Conservation (phyloP, 1,140 invertebrate species). For the Formica exsecta region DNA sequence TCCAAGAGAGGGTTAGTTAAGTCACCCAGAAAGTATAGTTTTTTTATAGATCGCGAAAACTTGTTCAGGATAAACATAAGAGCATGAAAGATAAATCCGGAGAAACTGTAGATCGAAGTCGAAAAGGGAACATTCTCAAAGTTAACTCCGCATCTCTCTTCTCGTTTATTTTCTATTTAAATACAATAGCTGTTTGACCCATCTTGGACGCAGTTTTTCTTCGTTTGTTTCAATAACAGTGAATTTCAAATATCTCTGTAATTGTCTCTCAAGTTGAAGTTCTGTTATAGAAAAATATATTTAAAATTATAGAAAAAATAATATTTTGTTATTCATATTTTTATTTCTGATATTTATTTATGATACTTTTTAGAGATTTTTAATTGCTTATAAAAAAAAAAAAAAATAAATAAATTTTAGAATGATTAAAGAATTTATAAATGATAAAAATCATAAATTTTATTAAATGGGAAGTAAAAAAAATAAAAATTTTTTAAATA, state of each 20-base stretch:
- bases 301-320: background rate
- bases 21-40: background rate
- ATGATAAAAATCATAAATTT: background rate
- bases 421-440: background rate
- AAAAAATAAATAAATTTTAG: background rate
- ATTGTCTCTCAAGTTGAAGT: conserved; percentile 13
- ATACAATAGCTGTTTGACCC: background rate
- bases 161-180: conserved; percentile 37
- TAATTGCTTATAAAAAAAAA: background rate
- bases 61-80: background rate
- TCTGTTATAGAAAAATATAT: background rate
- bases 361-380: background rate
- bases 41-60: conserved; percentile 35
- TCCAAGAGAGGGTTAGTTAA: background rate
- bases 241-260: conserved; percentile 26
- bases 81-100: background rate
- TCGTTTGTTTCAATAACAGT: background rate
- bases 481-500: background rate
- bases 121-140: background rate
- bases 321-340: background rate
- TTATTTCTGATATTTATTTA: background rate
- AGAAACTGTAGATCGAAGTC: background rate
- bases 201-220: background rate
- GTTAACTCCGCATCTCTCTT: background rate
- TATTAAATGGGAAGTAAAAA: background rate